These are phyloP conservation scores for Cottus gobio DNA, from an alignment of 2,113 vertebrate genomes.

Conservation along the genomic window DNA sequence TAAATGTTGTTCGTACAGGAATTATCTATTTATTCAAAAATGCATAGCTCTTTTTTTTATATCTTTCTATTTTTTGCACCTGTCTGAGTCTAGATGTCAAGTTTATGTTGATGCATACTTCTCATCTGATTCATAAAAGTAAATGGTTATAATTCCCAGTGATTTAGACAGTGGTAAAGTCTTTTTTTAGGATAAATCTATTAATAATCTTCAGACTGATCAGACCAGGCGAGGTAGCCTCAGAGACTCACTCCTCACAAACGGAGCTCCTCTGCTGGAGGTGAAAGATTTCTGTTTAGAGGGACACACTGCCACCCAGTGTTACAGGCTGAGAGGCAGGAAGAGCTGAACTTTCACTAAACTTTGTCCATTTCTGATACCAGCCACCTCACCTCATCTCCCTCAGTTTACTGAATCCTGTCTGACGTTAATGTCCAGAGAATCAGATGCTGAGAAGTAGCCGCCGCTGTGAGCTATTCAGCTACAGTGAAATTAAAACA, in stretches of 20 bases:
- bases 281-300: conserved; percentile 64
- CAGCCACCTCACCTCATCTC: not conserved
- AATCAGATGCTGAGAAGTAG: not conserved
- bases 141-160: not conserved
- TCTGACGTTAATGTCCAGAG: not conserved
- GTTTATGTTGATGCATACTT: not conserved
- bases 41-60: not conserved
- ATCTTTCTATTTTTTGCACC: not conserved
- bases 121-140: not conserved
- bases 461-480: not conserved
- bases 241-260: conserved; percentile 24
- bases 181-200: not conserved
- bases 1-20: not conserved
- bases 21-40: not conserved
- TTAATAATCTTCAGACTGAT: conserved; percentile 9
- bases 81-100: not conserved
- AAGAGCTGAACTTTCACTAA: conserved; percentile 16
- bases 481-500: not conserved
- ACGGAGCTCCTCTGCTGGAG: conserved; percentile 47
- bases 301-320: conserved; percentile 83
- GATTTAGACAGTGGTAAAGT: not conserved
- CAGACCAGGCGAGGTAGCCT: conserved; percentile 12
- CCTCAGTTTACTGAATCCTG: not conserved
- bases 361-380: conserved; percentile 17
- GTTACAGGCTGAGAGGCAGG: conserved; percentile 57